Conservation (phyloP, 2,113 vertebrate genomes). For the Telmatochromis brichardi region DNA sequence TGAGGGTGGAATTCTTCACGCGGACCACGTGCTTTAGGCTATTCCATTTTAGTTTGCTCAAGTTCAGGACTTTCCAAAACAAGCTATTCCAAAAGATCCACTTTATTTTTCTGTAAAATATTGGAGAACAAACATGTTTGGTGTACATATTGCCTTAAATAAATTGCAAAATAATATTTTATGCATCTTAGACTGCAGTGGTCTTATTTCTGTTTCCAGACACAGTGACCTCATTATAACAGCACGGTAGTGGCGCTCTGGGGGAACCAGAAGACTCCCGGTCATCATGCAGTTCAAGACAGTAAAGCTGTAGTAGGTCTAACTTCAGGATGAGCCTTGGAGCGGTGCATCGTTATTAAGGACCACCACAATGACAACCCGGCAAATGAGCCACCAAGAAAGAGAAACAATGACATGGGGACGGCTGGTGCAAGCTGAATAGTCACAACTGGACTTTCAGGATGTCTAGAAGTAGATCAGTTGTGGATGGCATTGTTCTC, state of each 20-base stretch:
- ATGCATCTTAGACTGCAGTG: background rate
- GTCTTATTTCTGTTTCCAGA: background rate
- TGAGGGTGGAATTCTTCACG: background rate
- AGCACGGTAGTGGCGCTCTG: background rate
- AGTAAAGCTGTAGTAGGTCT: background rate
- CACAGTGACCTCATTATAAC: background rate
- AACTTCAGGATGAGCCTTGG: background rate
- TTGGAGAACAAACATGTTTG: background rate
- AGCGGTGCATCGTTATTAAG: background rate
- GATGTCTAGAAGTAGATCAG: background rate
- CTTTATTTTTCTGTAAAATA: background rate
- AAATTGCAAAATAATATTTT: background rate
- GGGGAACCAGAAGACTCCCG: background rate
- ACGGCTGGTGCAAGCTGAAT: accelerated
- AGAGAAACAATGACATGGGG: background rate
- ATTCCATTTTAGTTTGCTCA: background rate
- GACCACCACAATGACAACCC: background rate
- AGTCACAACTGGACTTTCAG: background rate
- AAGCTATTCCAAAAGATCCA: background rate
- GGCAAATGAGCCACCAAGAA: background rate
- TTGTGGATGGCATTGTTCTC: background rate
- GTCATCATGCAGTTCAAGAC: too few relatives aligned
- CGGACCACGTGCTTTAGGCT: background rate
- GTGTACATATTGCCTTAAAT: background rate
- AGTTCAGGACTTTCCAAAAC: background rate